These are phyloP conservation scores for Thecophora atra DNA, from an alignment of 2,888 invertebrate species.

Conservation along the genomic window DNA sequence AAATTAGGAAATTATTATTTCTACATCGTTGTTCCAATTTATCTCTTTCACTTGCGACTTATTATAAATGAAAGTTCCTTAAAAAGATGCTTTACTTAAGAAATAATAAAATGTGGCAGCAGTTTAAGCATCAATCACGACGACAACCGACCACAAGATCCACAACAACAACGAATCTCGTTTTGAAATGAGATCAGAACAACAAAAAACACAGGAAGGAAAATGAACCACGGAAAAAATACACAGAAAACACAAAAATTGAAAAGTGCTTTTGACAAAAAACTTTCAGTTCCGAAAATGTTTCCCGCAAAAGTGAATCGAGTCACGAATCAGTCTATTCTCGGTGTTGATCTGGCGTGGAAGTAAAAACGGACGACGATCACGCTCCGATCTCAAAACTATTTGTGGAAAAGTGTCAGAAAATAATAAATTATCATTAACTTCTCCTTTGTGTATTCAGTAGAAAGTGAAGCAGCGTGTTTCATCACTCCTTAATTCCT, in stretches of 20 bases:
- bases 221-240: not conserved
- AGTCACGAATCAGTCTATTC: slow-evolving; percentile 58
- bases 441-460: no score
- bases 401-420: slow-evolving; percentile 21
- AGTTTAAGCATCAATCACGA: not conserved
- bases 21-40: no score
- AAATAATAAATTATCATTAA: no score
- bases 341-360: slow-evolving; percentile 64
- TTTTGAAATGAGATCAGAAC: not conserved
- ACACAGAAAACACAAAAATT: slow-evolving; percentile 3
- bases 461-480: no score
- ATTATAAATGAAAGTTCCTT: no score
- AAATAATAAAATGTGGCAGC: not conserved
- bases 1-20: no score
- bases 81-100: no score
- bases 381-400: slow-evolving; percentile 6
- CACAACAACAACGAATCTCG: not conserved
- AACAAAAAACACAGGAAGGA: slow-evolving; percentile 4
- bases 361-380: slow-evolving; percentile 39
- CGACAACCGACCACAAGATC: not conserved
- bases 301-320: slow-evolving; percentile 18
- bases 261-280: slow-evolving; percentile 6
- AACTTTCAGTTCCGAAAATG: slow-evolving; percentile 14
- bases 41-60: no score
- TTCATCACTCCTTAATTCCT: no score